Evolutionary conservation across 35 echinoderm and acorn worm genomes (phyloP).

Genomic region (Eucidaris tribuloides): DNA sequence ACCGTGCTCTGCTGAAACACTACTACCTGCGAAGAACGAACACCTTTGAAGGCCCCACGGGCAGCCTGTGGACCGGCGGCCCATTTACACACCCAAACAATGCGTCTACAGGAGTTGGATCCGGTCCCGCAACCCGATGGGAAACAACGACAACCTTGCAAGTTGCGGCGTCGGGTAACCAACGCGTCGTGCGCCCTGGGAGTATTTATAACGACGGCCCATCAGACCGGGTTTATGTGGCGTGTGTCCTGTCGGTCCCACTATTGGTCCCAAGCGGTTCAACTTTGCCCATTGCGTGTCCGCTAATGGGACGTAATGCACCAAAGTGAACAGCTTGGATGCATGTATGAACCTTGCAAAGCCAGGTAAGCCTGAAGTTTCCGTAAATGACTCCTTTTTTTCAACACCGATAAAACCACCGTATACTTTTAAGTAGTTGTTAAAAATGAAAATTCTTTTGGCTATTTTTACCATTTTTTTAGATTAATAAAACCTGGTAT

Average conservation of each 20-base stretch:
- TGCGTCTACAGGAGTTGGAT: slow-evolving; percentile 92
- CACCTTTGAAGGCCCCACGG: slow-evolving; percentile 47
- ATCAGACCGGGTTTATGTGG: slow-evolving; percentile 84
- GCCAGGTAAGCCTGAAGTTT: too few species aligned
- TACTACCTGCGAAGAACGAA: slow-evolving; percentile 87
- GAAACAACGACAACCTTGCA: slow-evolving; percentile 59
- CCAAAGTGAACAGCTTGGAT: too few species aligned
- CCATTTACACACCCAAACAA: too few species aligned
- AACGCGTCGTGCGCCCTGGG: slow-evolving; percentile 79
- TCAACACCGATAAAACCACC: too few species aligned
- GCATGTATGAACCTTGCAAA: too few species aligned
- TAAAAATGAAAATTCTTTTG: too few species aligned
- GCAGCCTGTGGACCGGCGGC: slow-evolving; percentile 50
- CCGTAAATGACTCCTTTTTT: too few species aligned
- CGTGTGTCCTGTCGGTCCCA: slow-evolving; percentile 70
- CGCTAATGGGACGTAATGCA: slow-evolving; percentile 83
- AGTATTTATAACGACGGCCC: slow-evolving; percentile 83
- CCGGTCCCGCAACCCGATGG: slow-evolving; percentile 81
- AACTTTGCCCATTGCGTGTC: slow-evolving; percentile 73
- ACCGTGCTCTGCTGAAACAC: slow-evolving; percentile 78
- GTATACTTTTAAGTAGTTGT: too few species aligned
- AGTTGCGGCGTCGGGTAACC: not conserved
- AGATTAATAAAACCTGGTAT: too few species aligned
- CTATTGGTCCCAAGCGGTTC: slow-evolving; percentile 62
- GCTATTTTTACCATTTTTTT: too few species aligned